Conservation (phyloP, 2,113 vertebrate species). For the Ptychochromis oligacanthus region DNA sequence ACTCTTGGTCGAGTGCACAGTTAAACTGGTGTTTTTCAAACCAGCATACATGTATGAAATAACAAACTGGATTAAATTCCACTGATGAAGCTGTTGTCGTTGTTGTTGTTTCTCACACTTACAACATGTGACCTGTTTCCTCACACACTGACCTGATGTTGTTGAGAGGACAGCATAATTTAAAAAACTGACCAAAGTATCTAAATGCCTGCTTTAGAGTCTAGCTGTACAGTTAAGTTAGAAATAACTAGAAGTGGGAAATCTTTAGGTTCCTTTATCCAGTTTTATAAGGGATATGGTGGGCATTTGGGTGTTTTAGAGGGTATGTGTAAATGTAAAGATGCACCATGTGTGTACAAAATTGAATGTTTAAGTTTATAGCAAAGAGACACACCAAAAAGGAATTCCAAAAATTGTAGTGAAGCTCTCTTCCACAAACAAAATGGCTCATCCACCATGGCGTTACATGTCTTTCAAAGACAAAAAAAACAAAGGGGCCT, state of each 20-base stretch:
- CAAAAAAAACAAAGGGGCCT: too few species aligned
- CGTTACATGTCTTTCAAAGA: too few species aligned
- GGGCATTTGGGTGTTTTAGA: too few species aligned
- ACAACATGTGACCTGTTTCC: not conserved
- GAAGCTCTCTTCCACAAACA: too few species aligned
- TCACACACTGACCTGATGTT: not conserved
- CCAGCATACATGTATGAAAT: slow-evolving; percentile 41
- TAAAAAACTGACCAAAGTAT: not conserved
- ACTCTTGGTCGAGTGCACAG: not conserved
- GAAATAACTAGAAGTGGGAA: too few species aligned
- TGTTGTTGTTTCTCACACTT: not conserved
- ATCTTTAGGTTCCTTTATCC: too few species aligned
- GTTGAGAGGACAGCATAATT: not conserved
- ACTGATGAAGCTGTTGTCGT: slow-evolving; percentile 9
- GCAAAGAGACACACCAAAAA: too few species aligned
- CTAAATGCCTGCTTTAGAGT: not conserved
- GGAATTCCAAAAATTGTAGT: too few species aligned
- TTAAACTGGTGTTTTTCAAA: slow-evolving; percentile 49
- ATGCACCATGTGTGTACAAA: not conserved
- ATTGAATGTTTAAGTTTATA: too few species aligned
- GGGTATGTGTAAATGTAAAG: not conserved
- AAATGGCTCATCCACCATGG: too few species aligned
- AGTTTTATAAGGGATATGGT: too few species aligned
- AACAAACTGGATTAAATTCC: slow-evolving; percentile 53
- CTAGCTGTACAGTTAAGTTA: too few species aligned